A percentile compares a stretch with the other conserved stretches of the same genome.
These are phyloP conservation scores for Psophia crepitans DNA, from an alignment of 2,113 vertebrate genomes.

Conservation along the genomic window DNA sequence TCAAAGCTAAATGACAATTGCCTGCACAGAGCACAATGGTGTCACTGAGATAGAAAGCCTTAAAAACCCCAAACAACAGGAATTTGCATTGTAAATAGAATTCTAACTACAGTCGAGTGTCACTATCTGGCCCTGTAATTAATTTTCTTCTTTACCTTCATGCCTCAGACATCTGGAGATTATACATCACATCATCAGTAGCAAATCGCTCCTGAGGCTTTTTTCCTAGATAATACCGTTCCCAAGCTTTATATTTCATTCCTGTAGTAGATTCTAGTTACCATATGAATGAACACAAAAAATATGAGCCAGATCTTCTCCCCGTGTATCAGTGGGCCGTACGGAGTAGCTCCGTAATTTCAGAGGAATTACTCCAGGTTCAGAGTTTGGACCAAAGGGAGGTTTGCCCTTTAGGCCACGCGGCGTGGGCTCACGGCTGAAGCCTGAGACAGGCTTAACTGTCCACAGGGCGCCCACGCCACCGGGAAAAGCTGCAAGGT, in stretches of 20 bases:
- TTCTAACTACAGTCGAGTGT: background rate
- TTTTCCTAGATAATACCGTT: conserved; percentile 21
- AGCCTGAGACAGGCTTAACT: background rate
- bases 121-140: conserved; percentile 49
- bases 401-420: background rate
- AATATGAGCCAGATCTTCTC: background rate
- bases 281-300: background rate
- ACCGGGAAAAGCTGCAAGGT: background rate
- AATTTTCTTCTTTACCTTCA: conserved; percentile 63
- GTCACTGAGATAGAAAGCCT: conserved; percentile 22
- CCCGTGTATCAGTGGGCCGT: background rate
- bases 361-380: background rate
- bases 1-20: background rate
- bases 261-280: background rate
- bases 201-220: conserved; percentile 47
- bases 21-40: background rate
- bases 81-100: conserved; percentile 42
- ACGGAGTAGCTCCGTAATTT: background rate
- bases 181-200: conserved; percentile 28
- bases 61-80: background rate
- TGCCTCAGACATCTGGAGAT: conserved; percentile 59
- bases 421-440: background rate
- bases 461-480: background rate
- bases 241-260: background rate
- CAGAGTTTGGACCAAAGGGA: background rate